These are phyloP conservation scores for Toxotes lorentzi DNA, from an alignment of 2,797 vertebrate genomes.

Conservation along the genomic window DNA sequence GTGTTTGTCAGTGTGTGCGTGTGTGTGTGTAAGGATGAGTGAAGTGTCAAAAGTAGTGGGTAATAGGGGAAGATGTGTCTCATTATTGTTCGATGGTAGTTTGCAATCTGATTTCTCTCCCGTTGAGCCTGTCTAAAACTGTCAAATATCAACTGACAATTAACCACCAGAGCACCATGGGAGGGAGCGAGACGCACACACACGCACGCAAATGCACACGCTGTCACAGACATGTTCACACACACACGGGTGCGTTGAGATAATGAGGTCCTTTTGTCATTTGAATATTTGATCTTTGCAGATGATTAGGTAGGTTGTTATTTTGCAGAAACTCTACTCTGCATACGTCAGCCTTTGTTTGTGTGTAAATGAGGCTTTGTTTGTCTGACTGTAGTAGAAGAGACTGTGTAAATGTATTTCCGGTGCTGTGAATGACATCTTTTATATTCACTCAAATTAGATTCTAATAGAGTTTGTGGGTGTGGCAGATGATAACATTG, in stretches of 20 bases:
- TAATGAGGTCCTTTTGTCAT: slow-evolving; percentile 86
- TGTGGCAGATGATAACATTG: slow-evolving; percentile 27
- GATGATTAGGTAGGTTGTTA: slow-evolving; percentile 81
- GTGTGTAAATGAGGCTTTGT: slow-evolving; percentile 77
- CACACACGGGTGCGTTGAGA: slow-evolving; percentile 64
- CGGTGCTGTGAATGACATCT: slow-evolving; percentile 34
- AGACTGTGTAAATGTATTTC: slow-evolving; percentile 52
- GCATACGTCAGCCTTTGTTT: slow-evolving; percentile 72
- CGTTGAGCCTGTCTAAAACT: slow-evolving; percentile 71
- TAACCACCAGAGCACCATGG: slow-evolving; percentile 67
- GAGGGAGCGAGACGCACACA: slow-evolving; percentile 39
- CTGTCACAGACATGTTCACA: slow-evolving; percentile 23
- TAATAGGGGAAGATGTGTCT: slow-evolving; percentile 75
- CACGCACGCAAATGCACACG: slow-evolving; percentile 4
- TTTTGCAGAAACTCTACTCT: slow-evolving; percentile 64
- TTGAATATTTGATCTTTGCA: slow-evolving; percentile 86
- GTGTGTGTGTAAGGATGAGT: slow-evolving; percentile 39
- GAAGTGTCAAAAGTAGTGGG: slow-evolving; percentile 67
- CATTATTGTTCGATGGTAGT: slow-evolving; percentile 75
- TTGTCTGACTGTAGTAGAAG: slow-evolving; percentile 46
- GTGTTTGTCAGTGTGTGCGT: slow-evolving; percentile 7
- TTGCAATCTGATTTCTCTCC: slow-evolving; percentile 75
- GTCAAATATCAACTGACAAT: slow-evolving; percentile 85
- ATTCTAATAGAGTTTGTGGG: slow-evolving; percentile 32
- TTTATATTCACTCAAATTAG: slow-evolving; percentile 42